A percentile compares a stretch with the other conserved stretches of the same genome.
phyloP scores from a whole-genome alignment of 2,888 invertebrate species.

The Aproaerema taeniolella region DNA sequence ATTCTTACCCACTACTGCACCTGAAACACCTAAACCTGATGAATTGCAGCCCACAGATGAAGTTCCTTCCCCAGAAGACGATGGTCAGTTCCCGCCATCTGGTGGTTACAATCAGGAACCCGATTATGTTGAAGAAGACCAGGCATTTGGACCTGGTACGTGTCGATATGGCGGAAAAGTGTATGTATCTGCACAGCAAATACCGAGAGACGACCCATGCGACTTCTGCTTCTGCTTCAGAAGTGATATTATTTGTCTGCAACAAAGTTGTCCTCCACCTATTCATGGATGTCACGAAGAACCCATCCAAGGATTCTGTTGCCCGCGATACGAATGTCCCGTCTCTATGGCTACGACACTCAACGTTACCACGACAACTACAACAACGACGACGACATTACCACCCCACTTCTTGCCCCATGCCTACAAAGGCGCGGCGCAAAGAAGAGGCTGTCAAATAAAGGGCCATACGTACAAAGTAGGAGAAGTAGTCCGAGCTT shows the following conservation, averaged over 20 bases:
- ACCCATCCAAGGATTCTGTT: slow-evolving; percentile 95
- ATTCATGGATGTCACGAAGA: slow-evolving; percentile 95
- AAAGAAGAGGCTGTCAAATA: slow-evolving; percentile 89
- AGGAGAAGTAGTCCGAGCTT: slow-evolving; percentile 89
- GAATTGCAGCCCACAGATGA: slow-evolving; percentile 53
- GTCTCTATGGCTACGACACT: slow-evolving; percentile 90
- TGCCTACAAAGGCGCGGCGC: slow-evolving; percentile 85
- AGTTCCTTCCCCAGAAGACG: slow-evolving; percentile 46
- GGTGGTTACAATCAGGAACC: slow-evolving; percentile 75
- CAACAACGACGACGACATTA: slow-evolving; percentile 90
- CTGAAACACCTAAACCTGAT: slow-evolving; percentile 48
- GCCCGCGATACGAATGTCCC: slow-evolving; percentile 95
- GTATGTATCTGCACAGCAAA: slow-evolving; percentile 96
- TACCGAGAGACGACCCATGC: slow-evolving; percentile 95
- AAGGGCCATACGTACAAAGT: slow-evolving; percentile 90
- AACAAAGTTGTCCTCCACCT: slow-evolving; percentile 96
- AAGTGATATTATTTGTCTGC: slow-evolving; percentile 95
- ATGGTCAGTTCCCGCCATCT: slow-evolving; percentile 48
- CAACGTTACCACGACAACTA: slow-evolving; percentile 91
- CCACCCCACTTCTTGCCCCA: slow-evolving; percentile 90
- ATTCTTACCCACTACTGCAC: slow-evolving; percentile 27
- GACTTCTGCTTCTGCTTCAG: slow-evolving; percentile 98
- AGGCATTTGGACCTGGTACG: slow-evolving; percentile 91
- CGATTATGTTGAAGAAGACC: slow-evolving; percentile 87
- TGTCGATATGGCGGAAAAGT: slow-evolving; percentile 95